Base-by-base conservation (phyloP, 2,113 vertebrate genomes). In the Ramphastos sulfuratus region DNA sequence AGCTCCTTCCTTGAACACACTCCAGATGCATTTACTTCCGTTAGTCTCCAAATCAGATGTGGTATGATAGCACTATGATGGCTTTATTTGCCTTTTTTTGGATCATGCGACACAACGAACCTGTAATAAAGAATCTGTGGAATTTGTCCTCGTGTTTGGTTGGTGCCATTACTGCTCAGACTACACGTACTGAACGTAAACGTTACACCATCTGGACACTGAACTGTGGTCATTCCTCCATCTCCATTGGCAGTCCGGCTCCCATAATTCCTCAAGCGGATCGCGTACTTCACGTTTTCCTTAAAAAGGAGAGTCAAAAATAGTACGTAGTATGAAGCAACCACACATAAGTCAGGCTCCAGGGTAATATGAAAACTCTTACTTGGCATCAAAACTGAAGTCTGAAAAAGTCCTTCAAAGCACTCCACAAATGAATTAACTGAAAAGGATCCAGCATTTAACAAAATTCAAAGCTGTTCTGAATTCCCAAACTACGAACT, bases 171-270 rank as follows among this genome's bases (percentile, higher is more conserved):
- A 95, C 99, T 99, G 96, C 99, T 99, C 95, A 99, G 96, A 94
- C 99, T 99, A 80, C 99, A 99, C 0, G 99, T 99, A 89, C 99
- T 99, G 90, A 99, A 99, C 3, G 99, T 99, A 91, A 99, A 99
- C 0, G 98, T 98, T 24, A 99, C 98, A 7, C 99, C 98, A 66
- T 99, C 99, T 2, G 99, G 98, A 95, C 99, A 99, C 94, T 99
- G 99, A 56, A 99, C 98, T 12, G 99, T 99, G 70, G 99, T 99
- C 98, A 99, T 99, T 30, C 99, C 99, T 83, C 99, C 99, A 50
- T 99, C 99, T 17, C 99, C 99, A 67, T 99, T 99, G 61, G 99
- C 99, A n/a, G 99, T 99, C 21, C 99, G 98, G 92, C 99, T 99
- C 66, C 99, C 99, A 1, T 99, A 99, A 97, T 99, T 99, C 85